phyloP scores from a whole-genome alignment of 2,888 invertebrate species.

The Nephrotoma flavescens region DNA sequence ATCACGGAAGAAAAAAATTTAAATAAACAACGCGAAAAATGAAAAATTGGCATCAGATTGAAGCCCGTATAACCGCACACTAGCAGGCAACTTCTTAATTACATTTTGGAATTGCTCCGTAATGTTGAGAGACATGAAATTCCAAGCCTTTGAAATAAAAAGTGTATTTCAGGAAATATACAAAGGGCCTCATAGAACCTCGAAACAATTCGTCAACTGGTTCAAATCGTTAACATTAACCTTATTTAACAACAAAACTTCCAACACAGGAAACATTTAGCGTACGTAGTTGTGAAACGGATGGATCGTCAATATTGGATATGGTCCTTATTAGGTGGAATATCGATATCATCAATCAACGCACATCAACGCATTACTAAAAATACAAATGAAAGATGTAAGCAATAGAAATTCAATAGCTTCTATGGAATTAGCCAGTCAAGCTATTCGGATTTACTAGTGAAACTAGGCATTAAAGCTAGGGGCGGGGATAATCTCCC shows the following conservation, averaged over 20 bases:
- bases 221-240: neutral
- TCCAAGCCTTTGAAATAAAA: neutral
- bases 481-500: neutral
- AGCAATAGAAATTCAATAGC: neutral
- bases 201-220: neutral
- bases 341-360: too few relatives aligned
- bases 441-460: neutral
- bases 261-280: neutral
- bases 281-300: too few relatives aligned
- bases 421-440: neutral
- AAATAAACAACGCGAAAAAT: too few relatives aligned
- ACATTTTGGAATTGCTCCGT: neutral
- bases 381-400: neutral
- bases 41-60: too few relatives aligned
- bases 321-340: too few relatives aligned
- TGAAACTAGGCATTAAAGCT: neutral
- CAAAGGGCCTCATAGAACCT: neutral
- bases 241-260: neutral
- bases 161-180: neutral
- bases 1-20: too few relatives aligned
- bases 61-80: too few relatives aligned
- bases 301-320: too few relatives aligned
- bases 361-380: neutral
- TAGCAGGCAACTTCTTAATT: too few relatives aligned
- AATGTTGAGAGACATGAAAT: neutral